phyloP scores from a whole-genome alignment of 2,888 invertebrate genomes.

The Megastigmus dorsalis region DNA sequence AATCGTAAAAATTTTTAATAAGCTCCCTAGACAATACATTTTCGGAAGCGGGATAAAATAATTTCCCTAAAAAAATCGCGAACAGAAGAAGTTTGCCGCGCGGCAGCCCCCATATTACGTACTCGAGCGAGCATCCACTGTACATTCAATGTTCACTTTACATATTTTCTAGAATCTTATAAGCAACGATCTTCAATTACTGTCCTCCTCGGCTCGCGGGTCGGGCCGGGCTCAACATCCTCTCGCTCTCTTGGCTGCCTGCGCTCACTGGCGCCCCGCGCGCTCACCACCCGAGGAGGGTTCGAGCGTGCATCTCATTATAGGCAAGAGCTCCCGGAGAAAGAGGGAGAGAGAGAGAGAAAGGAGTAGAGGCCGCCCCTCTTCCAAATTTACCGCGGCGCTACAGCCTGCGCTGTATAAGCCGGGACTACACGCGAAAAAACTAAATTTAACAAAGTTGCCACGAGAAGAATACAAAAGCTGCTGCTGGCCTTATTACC shows the following conservation, averaged over 20 bases:
- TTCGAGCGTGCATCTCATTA: slow-evolving; percentile 44
- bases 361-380: background rate
- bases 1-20: too few species aligned
- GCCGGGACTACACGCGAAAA: background rate
- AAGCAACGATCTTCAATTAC: slow-evolving; percentile 36
- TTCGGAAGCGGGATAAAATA: background rate
- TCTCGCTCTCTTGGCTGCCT: too few species aligned
- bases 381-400: slow-evolving; percentile 7
- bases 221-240: too few species aligned
- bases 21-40: too few species aligned
- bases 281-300: too few species aligned
- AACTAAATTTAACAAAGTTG: slow-evolving; percentile 42
- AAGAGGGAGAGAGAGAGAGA: too few species aligned
- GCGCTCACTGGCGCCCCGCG: too few species aligned
- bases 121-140: too few species aligned
- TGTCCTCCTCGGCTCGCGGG: background rate
- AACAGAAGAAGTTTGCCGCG: background rate
- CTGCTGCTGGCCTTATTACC: slow-evolving; percentile 58
- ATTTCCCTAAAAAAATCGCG: background rate
- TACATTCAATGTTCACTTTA: slow-evolving; percentile 13
- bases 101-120: background rate
- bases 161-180: slow-evolving; percentile 33
- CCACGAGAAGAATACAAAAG: slow-evolving; percentile 55
- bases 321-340: background rate
- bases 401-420: too few species aligned